Conservation (phyloP, 2,888 invertebrate species). For the Encarsia formosa region DNA sequence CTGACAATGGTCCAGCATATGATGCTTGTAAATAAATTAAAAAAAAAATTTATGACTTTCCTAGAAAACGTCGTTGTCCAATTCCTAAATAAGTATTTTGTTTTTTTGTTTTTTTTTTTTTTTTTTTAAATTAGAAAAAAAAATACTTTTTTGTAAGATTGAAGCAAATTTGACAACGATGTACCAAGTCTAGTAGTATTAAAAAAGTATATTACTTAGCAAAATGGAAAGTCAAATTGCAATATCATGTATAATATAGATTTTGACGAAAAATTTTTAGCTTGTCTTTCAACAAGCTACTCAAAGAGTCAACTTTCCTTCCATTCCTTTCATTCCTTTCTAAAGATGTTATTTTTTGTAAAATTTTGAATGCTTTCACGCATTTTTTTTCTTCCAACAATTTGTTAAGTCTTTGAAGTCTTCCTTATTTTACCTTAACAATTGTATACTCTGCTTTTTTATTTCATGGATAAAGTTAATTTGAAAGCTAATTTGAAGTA, state of each 20-base stretch:
- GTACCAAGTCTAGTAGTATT: conserved; percentile 22
- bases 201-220: conserved; percentile 37
- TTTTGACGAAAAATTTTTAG: conserved; percentile 31
- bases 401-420: too few relatives aligned
- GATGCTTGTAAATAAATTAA: background rate
- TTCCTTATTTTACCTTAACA: too few relatives aligned
- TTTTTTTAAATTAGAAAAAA: conserved; percentile 1
- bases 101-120: background rate
- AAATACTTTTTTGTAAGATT: background rate
- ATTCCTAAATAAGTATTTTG: conserved; percentile 2
- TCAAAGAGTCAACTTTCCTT: conserved; percentile 25
- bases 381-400: too few relatives aligned
- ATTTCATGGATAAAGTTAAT: too few relatives aligned
- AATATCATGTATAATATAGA: conserved; percentile 35
- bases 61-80: conserved; percentile 16
- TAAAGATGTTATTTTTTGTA: too few relatives aligned
- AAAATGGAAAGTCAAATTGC: conserved; percentile 39
- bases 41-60: conserved; percentile 22
- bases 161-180: conserved; percentile 14
- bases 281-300: conserved; percentile 2
- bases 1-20: background rate
- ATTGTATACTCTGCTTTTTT: too few relatives aligned
- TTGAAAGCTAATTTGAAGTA: too few relatives aligned
- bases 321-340: conserved; percentile 26
- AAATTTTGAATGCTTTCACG: too few relatives aligned